These are phyloP conservation scores for Argyresthia goedartella DNA, from an alignment of 2,888 invertebrate species.

Conservation along the genomic window DNA sequence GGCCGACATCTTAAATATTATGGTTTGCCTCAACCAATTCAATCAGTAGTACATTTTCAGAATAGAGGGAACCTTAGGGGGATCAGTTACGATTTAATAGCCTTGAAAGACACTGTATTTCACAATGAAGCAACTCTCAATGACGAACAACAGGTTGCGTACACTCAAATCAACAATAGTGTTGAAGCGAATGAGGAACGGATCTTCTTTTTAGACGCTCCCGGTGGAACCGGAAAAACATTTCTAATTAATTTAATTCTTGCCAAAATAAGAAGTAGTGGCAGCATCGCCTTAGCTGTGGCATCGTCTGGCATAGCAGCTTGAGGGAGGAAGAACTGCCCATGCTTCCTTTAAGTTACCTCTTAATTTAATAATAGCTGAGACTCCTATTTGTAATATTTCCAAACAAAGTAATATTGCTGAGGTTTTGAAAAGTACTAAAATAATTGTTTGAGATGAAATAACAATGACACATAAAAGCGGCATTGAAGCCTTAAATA, in stretches of 20 bases:
- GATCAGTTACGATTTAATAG: no score
- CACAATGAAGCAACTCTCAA: no score
- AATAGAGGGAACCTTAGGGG: no score
- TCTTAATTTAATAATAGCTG: conserved; percentile 8
- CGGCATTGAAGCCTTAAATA: conserved; percentile 17
- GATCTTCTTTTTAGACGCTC: conserved; percentile 5
- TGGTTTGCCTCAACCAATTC: no score
- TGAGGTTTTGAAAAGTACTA: conserved; percentile 14
- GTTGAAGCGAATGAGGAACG: not conserved
- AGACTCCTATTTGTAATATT: conserved; percentile 13
- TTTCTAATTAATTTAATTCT: conserved; percentile 13
- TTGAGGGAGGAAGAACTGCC: conserved; percentile 4
- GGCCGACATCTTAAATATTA: no score
- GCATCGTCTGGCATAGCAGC: conserved; percentile 3
- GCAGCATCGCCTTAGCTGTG: not conserved
- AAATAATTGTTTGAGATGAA: conserved; percentile 15
- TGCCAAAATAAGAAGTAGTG: not conserved
- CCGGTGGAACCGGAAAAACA: conserved; percentile 8
- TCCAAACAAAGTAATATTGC: conserved; percentile 15
- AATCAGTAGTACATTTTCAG: no score
- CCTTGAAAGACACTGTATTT: no score
- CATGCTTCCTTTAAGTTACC: conserved; percentile 5
- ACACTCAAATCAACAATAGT: not conserved
- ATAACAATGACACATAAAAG: conserved; percentile 17
- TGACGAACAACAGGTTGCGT: not conserved